These are phyloP conservation scores for Hepsetus odoe DNA, from an alignment of 2,113 vertebrate genomes.

Conservation along the genomic window DNA sequence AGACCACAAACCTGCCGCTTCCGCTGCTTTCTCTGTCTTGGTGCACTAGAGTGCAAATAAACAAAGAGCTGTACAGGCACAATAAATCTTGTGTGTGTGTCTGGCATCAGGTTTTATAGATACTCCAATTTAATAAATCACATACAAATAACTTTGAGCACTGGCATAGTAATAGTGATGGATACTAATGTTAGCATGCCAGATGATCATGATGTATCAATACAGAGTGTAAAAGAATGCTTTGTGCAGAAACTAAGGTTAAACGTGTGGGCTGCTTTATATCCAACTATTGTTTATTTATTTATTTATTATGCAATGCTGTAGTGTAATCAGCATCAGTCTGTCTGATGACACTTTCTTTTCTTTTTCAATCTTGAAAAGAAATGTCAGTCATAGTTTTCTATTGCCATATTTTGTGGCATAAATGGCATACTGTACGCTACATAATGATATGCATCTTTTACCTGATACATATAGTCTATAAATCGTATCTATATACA, in stretches of 20 bases:
- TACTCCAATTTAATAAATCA: background rate
- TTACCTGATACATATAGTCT: too few species aligned
- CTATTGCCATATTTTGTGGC: too few species aligned
- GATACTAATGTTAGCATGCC: background rate
- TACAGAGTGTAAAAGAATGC: background rate
- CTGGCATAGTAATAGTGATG: background rate
- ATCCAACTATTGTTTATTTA: too few species aligned
- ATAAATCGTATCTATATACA: too few species aligned
- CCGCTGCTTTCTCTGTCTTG: background rate
- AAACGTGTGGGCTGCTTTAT: background rate
- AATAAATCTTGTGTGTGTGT: conserved; percentile 3
- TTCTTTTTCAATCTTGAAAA: too few species aligned
- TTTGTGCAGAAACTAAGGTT: background rate
- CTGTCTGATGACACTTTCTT: too few species aligned
- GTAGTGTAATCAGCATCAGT: too few species aligned
- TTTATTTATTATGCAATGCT: too few species aligned
- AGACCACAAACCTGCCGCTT: background rate
- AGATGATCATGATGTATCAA: background rate
- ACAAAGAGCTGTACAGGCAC: background rate
- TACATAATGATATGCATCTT: too few species aligned
- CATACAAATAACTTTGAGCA: background rate
- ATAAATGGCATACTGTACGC: too few species aligned
- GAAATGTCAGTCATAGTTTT: too few species aligned
- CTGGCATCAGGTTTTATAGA: background rate
- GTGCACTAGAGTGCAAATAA: background rate